These are phyloP conservation scores for Griposia aprilina DNA, from an alignment of 2,888 invertebrate species.

Conservation along the genomic window DNA sequence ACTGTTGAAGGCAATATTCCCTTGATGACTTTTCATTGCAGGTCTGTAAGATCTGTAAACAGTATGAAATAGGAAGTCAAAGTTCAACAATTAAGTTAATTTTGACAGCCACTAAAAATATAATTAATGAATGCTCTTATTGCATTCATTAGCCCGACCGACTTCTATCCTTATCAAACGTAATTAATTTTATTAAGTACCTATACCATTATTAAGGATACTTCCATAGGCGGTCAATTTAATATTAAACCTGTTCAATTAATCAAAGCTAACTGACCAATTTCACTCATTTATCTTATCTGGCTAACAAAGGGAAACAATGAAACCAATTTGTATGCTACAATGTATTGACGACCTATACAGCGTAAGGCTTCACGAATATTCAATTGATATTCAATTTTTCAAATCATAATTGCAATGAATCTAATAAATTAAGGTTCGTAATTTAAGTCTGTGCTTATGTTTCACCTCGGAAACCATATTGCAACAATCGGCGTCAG, in stretches of 20 bases:
- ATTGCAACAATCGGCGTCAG: not conserved
- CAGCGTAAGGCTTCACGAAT: constrained; percentile 34
- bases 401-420: constrained; percentile 31
- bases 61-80: no score
- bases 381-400: constrained; percentile 28
- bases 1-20: no score
- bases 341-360: constrained; percentile 37
- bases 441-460: not conserved
- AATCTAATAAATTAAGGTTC: constrained; percentile 2
- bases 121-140: constrained; percentile 20
- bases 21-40: not conserved
- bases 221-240: constrained; percentile 35
- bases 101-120: not conserved
- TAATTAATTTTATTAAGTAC: constrained; percentile 36
- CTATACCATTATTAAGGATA: constrained; percentile 31
- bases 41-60: not conserved
- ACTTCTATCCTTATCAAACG: constrained; percentile 24
- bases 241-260: constrained; percentile 44
- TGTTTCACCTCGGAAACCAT: not conserved
- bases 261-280: constrained; percentile 57
- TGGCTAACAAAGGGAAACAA: constrained; percentile 52
- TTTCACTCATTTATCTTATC: constrained; percentile 63
- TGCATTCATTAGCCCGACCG: not conserved
- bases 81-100: not conserved
- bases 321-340: constrained; percentile 45